phyloP scores from a whole-genome alignment of 2,797 vertebrate species.

The Rhinogobio ventralis region DNA sequence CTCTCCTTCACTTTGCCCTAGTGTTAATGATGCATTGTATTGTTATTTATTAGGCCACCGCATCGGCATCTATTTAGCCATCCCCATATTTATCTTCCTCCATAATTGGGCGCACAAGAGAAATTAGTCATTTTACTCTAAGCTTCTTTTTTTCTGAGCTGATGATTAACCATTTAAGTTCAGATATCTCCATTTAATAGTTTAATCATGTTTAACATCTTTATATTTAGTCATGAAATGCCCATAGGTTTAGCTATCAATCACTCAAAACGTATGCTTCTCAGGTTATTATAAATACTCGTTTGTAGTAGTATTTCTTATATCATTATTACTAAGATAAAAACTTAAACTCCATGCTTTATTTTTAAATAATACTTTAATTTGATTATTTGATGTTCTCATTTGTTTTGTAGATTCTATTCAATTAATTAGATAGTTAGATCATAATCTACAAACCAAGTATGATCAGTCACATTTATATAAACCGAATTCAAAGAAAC shows the following conservation, averaged over 20 bases:
- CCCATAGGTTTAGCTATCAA: neutral
- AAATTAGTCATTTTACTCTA: conserved; percentile 56
- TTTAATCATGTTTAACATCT: conserved; percentile 42
- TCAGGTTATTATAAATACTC: neutral
- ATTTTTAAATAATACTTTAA: neutral
- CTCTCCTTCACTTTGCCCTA: conserved; percentile 60
- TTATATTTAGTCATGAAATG: conserved; percentile 6
- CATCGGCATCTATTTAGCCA: conserved; percentile 62
- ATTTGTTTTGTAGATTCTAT: neutral
- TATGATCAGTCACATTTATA: neutral
- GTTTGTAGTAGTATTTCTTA: neutral
- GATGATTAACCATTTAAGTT: conserved; percentile 51
- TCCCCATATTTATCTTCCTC: conserved; percentile 57
- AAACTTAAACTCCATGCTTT: neutral
- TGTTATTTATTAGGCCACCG: conserved; percentile 65
- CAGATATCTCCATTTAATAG: conserved; percentile 18
- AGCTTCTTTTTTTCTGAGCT: conserved; percentile 30
- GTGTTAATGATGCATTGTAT: conserved; percentile 68
- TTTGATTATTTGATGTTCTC: neutral
- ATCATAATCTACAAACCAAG: neutral
- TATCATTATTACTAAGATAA: neutral
- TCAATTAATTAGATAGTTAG: neutral
- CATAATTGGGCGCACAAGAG: conserved; percentile 54
- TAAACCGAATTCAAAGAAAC: neutral
- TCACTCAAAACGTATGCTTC: neutral